Evolutionary conservation across 2,113 vertebrate species (phyloP).

Genomic region (Crotalus tigris): DNA sequence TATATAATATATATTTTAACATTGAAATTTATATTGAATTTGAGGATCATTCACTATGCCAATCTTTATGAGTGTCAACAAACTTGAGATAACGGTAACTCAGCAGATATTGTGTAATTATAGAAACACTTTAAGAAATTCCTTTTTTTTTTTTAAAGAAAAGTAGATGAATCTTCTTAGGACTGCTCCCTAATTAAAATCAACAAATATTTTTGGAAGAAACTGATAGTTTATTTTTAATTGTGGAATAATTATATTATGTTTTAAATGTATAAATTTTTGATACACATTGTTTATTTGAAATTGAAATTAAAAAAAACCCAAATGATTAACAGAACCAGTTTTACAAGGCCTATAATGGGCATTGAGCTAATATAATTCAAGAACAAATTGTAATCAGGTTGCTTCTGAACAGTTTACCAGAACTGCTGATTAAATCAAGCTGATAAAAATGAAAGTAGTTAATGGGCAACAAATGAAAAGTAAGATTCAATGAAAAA

Average conservation of each 20-base stretch:
- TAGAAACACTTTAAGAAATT: not conserved
- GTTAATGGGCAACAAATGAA: not conserved
- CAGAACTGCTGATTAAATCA: not conserved
- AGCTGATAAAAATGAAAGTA: not conserved
- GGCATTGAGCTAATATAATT: not conserved
- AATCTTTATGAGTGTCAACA: not conserved
- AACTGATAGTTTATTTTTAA: not conserved
- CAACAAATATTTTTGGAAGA: not conserved
- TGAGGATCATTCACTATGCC: not conserved
- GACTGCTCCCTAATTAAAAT: not conserved
- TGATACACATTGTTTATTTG: not conserved
- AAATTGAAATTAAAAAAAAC: not conserved
- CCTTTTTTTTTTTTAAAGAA: not conserved
- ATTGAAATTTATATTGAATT: not conserved
- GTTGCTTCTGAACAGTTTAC: not conserved
- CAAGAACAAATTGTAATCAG: not conserved
- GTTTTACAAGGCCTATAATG: not conserved
- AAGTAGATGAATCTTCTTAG: not conserved
- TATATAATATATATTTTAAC: not conserved
- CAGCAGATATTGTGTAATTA: too few species aligned
- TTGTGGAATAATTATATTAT: not conserved
- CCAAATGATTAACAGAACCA: not conserved
- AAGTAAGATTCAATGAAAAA: not conserved
- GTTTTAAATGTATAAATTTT: not conserved
- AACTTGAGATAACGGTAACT: not conserved